These are phyloP conservation scores for Deladenus siricidicola DNA, from an alignment of 2,888 invertebrate genomes.

Conservation along the genomic window DNA sequence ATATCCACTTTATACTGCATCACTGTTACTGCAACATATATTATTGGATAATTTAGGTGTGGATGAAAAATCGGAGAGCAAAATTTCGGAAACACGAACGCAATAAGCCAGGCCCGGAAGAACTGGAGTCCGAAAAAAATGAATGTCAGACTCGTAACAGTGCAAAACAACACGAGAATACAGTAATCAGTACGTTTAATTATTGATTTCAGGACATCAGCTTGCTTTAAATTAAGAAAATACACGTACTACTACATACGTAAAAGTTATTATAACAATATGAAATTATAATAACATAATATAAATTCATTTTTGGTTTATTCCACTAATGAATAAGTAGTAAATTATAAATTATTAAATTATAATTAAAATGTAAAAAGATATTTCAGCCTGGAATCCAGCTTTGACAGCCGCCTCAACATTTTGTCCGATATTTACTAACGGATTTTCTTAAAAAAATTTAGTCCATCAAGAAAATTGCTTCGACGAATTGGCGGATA, in stretches of 20 bases:
- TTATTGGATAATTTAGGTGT: slow-evolving; percentile 7
- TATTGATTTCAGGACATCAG: too few species aligned
- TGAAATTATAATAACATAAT: too few species aligned
- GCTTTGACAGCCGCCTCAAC: background rate
- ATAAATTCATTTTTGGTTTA: background rate
- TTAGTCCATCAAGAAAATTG: too few species aligned
- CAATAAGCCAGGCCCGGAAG: slow-evolving; percentile 19
- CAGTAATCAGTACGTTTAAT: slow-evolving; percentile 21
- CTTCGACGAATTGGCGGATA: too few species aligned
- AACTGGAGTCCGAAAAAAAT: background rate
- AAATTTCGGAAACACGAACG: slow-evolving; percentile 29
- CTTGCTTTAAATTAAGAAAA: too few species aligned
- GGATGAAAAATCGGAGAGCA: slow-evolving; percentile 29
- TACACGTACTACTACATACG: too few species aligned
- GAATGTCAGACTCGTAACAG: background rate
- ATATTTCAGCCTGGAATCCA: background rate
- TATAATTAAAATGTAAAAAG: too few species aligned
- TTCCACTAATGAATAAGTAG: background rate
- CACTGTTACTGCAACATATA: background rate
- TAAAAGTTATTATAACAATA: too few species aligned
- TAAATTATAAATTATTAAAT: background rate
- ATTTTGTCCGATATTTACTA: background rate
- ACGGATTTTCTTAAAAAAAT: background rate
- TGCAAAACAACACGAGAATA: slow-evolving; percentile 13
- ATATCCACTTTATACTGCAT: too few species aligned